Base-by-base conservation (phyloP, 92 coral and sea anemone species). In the Plumapathes pennacea region DNA sequence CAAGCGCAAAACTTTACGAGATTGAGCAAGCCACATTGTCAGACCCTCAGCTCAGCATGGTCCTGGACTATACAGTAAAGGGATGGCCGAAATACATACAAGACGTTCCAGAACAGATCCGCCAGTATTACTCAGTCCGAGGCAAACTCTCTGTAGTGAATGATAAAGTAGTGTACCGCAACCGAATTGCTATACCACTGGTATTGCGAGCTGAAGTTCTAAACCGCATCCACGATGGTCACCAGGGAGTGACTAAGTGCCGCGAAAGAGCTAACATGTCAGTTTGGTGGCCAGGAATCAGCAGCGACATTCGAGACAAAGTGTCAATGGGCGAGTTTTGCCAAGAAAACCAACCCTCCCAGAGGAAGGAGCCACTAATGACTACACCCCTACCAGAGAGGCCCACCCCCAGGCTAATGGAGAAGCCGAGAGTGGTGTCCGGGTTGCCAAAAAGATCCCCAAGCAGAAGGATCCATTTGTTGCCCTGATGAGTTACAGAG, bases 31-130 rank as follows among this genome's bases (percentile, higher is more conserved):
- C 70, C 25, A 54, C 62, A 14, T 9, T 10, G 0, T n/a, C 62
- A 32, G 74, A 78, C 32, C 56, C 59, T 9, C 64, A 42, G 53
- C 63, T 76, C 3, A 51, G 59, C 6, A 37, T 2, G 12, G 64
- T 74, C 3, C 13, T 28, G 15, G 28, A 48, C 11, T 67, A 36
- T 4, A 41, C 48, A 1, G 37, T 32, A 1, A 55, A 47, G 43
- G 79, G 79, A 1, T 78, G 79, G 79, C 69, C 85, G 3, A 78
- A 53, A 54, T 40, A 57, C 68, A 62, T 66, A 4, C 9, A 42
- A 17, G 69, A 60, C n/a, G 83, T 76, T 0, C 69, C 62, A 0
- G 63, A 57, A 21, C 20, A 56, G 3, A 20, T 43, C 11, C 63
- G 70, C 12, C 37, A 7, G 0, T 67, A 46, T 34, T 52, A 46